Evolutionary conservation across 2,797 vertebrate species (phyloP), one percentile per base, ranked within the genome.

Genomic region (Petrocephalus sullivani): DNA sequence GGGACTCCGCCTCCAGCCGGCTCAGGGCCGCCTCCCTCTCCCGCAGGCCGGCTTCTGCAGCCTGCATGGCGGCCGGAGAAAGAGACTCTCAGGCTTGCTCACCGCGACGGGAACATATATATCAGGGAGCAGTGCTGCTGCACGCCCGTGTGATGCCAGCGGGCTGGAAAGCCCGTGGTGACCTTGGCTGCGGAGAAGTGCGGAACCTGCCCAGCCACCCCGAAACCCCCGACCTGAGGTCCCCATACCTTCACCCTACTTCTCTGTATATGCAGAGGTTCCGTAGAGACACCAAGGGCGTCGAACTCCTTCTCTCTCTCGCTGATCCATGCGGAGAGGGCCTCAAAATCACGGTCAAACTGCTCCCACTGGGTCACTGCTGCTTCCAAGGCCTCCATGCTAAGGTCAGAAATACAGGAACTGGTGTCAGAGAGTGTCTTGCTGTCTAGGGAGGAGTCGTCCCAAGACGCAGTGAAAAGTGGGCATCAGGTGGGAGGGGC

Each of bases 281-380:
- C 92, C 64, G 95, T 91, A 1, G 96, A 95, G 7, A 92, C 93
- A 93, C 97, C 97, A 92, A 97, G 90, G 49, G 87, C 91, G 90
- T 96, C 95, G 92, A 99, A 92, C 91, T 97, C 95, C 91, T 97
- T 97, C 93, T 99, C 98, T 91, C 96, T 98, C 91, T 97, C 96
- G 89, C 96, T 95, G 93, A 99, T 98, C 98, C 98, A 99, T 87
- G 91, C 21, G 89, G 97, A 98, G 92, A 99, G 96, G 75, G 92
- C 92, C 93, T 99, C 97, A 96, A 97, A 98, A 91, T 94, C 96
- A 91, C 88, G 93, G 92, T 95, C 96, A 94, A 99, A 99, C 90
- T 93, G 94, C 92, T 97, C 95, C 98, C 98, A 99, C 90, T 97
- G 97, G 91, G 86, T 92, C 95, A 96, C 98, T 96, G 98, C 96